Conservation (phyloP, 2,113 vertebrate species). For the Bambusicola thoracicus region DNA sequence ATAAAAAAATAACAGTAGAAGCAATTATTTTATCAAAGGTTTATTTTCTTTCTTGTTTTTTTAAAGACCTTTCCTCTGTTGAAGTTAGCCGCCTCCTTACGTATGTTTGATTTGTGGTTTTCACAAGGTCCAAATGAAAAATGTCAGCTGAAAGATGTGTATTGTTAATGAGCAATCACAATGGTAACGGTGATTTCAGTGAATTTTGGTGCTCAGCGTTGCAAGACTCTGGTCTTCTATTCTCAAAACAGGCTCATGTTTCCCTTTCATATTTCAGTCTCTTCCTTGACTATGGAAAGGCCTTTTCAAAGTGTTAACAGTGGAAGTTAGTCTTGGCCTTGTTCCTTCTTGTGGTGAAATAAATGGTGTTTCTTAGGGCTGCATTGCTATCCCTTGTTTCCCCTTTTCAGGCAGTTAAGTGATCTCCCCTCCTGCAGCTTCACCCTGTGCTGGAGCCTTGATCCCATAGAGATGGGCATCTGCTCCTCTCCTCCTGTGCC, state of each 20-base stretch:
- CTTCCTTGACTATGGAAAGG: constrained; percentile 21
- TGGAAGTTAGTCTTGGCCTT: background rate
- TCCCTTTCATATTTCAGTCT: constrained; percentile 26
- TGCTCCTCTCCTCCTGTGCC: background rate
- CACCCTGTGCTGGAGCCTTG: background rate
- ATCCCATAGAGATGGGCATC: background rate
- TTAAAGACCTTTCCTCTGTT: constrained; percentile 64
- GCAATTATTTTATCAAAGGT: constrained; percentile 83
- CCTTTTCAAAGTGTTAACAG: constrained; percentile 26
- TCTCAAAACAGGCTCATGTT: background rate
- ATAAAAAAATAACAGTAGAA: constrained; percentile 80
- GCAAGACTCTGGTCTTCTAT: constrained; percentile 7
- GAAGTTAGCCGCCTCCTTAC: constrained; percentile 67
- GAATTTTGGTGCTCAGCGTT: constrained; percentile 42
- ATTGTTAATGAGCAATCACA: constrained; percentile 71
- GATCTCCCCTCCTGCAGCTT: background rate
- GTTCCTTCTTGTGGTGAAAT: constrained; percentile 11
- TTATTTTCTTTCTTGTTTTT: constrained; percentile 73
- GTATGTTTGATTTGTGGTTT: constrained; percentile 72
- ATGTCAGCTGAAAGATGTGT: constrained; percentile 65
- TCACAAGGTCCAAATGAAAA: constrained; percentile 63
- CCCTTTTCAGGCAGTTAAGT: background rate
- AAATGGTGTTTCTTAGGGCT: background rate
- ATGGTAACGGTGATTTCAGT: constrained; percentile 46
- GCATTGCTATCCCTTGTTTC: background rate